A percentile compares a stretch with the other conserved stretches of the same genome.
These are phyloP conservation scores for Myocastor coypus DNA, from an alignment of 2,113 vertebrate genomes.

Conservation along the genomic window DNA sequence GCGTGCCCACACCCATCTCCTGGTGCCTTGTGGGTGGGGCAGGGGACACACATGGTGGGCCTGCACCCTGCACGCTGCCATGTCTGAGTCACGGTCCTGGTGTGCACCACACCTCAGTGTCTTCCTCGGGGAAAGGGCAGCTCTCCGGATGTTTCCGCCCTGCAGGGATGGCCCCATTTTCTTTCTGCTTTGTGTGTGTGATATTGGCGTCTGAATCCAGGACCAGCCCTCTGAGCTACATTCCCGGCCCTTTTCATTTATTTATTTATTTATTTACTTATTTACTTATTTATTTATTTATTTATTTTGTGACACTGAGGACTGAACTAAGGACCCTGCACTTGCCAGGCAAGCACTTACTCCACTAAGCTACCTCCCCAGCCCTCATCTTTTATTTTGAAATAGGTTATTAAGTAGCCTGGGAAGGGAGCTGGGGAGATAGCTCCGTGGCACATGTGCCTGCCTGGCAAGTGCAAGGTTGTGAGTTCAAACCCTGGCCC, in stretches of 20 bases:
- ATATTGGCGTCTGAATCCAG: background rate
- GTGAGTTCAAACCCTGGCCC: no score
- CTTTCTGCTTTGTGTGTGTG: background rate
- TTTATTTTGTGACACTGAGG: no score
- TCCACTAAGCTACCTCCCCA: no score
- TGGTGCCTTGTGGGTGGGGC: rapidly evolving
- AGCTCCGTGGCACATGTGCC: no score
- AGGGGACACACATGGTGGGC: rapidly evolving
- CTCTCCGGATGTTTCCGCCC: rapidly evolving
- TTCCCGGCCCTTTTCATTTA: background rate
- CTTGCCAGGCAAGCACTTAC: no score
- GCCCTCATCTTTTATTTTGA: no score
- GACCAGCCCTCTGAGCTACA: background rate
- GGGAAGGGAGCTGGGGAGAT: no score
- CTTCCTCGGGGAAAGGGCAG: background rate
- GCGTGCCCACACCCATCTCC: rapidly evolving
- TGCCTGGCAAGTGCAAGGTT: no score
- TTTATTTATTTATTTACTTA: no score
- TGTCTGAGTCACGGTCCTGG: no score
- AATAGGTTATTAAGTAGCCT: no score
- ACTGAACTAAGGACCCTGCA: no score
- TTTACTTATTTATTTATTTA: background rate
- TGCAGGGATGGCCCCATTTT: background rate
- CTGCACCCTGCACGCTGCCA: background rate
- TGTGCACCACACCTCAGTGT: rapidly evolving